phyloP scores from a whole-genome alignment of 2,888 invertebrate species.

The Acleris holmiana region DNA sequence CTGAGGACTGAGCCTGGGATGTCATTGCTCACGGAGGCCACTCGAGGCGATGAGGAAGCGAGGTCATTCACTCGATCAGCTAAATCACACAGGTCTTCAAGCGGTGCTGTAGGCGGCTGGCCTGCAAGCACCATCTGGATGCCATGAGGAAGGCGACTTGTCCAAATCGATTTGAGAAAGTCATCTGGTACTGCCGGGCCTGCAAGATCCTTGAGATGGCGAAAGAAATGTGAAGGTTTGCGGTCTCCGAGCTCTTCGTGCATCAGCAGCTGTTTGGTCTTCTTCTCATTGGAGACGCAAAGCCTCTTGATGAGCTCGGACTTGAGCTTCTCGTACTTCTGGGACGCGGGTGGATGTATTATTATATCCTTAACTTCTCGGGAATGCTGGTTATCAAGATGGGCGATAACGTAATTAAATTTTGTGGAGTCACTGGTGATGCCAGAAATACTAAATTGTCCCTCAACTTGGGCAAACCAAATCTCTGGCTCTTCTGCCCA shows the following conservation, averaged over 20 bases:
- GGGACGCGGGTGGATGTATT: not conserved
- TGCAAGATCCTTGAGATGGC: not conserved
- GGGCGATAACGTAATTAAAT: not conserved
- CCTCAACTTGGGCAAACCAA: slow-evolving; percentile 37
- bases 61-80: not conserved
- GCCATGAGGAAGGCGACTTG: not conserved
- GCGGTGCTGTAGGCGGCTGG: not conserved
- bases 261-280: not conserved
- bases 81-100: not conserved
- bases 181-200: not conserved
- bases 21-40: not conserved
- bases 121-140: not conserved
- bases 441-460: slow-evolving; percentile 26
- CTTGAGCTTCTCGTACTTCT: slow-evolving; percentile 18
- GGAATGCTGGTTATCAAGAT: not conserved
- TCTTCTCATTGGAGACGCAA: not conserved
- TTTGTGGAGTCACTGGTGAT: not conserved
- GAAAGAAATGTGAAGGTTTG: not conserved
- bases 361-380: not conserved
- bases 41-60: not conserved
- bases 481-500: slow-evolving; percentile 26
- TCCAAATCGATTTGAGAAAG: not conserved
- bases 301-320: slow-evolving; percentile 16
- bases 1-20: not conserved
- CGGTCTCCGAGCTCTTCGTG: too few species aligned